Conservation (phyloP, 2,888 invertebrate species). For the Chalcosyrphus nemorum region DNA sequence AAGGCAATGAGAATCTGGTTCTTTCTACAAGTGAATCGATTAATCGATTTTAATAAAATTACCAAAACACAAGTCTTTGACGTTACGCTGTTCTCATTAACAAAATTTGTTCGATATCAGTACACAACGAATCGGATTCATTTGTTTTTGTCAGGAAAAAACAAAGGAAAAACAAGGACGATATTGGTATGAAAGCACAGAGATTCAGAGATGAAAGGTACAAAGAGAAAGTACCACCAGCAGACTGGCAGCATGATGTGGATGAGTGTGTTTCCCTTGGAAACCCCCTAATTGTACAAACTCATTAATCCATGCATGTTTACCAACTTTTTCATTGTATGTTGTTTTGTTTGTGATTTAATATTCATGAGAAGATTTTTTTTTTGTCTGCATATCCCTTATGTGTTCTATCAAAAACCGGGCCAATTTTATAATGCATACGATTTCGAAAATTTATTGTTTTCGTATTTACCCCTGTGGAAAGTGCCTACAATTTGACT, state of each 20-base stretch:
- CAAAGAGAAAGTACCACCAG: background rate
- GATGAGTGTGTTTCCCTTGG: background rate
- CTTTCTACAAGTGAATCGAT: background rate
- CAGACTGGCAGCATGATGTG: background rate
- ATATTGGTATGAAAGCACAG: background rate
- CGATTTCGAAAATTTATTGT: too few relatives aligned
- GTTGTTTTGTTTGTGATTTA: slow-evolving; percentile 44
- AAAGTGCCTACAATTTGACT: too few relatives aligned
- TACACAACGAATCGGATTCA: background rate
- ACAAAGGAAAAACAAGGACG: background rate
- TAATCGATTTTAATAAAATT: background rate
- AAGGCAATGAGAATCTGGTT: background rate
- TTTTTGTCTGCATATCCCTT: background rate
- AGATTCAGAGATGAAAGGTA: background rate
- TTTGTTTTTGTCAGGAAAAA: too few relatives aligned
- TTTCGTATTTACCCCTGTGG: too few relatives aligned
- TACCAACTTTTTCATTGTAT: slow-evolving; percentile 24
- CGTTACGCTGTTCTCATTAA: background rate
- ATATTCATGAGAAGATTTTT: slow-evolving; percentile 39
- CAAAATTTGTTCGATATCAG: background rate
- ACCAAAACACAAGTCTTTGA: background rate
- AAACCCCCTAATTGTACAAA: slow-evolving; percentile 38
- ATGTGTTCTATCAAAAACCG: background rate
- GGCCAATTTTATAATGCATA: too few relatives aligned
- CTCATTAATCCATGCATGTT: slow-evolving; percentile 37